These are phyloP conservation scores for Trilocha varians DNA, from an alignment of 2,888 invertebrate genomes.

Conservation along the genomic window DNA sequence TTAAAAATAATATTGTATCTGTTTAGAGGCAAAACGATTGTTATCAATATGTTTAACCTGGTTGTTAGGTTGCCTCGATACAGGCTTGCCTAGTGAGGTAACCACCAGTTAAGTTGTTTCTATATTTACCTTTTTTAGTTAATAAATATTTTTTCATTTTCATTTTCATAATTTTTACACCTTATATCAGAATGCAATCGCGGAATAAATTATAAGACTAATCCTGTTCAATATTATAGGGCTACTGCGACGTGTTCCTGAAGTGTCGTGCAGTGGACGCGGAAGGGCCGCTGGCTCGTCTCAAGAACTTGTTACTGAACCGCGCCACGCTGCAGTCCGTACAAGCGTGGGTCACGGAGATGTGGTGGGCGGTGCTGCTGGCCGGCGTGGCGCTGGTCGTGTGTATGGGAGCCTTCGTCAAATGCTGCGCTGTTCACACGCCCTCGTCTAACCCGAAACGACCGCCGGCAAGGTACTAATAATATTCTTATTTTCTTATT, in stretches of 20 bases:
- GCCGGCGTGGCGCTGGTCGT: conserved; percentile 93
- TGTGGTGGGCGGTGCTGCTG: conserved; percentile 96
- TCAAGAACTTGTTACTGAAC: conserved; percentile 96
- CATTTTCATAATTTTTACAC: too few relatives aligned
- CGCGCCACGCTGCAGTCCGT: conserved; percentile 89
- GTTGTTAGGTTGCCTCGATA: too few relatives aligned
- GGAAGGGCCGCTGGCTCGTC: conserved; percentile 95
- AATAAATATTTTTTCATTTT: too few relatives aligned
- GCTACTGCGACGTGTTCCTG: conserved; percentile 99
- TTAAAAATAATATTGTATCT: too few relatives aligned
- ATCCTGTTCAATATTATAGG: conserved; percentile 67
- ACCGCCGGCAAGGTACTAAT: conserved; percentile 84
- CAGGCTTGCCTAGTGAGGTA: too few relatives aligned
- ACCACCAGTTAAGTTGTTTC: too few relatives aligned
- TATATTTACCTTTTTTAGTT: too few relatives aligned
- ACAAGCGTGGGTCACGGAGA: conserved; percentile 94
- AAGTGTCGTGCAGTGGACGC: conserved; percentile 99
- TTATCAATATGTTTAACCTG: too few relatives aligned
- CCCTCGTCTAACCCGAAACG: conserved; percentile 99
- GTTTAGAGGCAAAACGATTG: too few relatives aligned
- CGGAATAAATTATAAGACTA: too few relatives aligned
- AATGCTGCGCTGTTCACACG: conserved; percentile 99
- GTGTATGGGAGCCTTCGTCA: conserved; percentile 98
- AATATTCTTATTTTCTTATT: too few relatives aligned
- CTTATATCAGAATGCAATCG: too few relatives aligned